These are phyloP conservation scores for Chaetops frenatus DNA, from an alignment of 2,113 vertebrate species.

Conservation along the genomic window DNA sequence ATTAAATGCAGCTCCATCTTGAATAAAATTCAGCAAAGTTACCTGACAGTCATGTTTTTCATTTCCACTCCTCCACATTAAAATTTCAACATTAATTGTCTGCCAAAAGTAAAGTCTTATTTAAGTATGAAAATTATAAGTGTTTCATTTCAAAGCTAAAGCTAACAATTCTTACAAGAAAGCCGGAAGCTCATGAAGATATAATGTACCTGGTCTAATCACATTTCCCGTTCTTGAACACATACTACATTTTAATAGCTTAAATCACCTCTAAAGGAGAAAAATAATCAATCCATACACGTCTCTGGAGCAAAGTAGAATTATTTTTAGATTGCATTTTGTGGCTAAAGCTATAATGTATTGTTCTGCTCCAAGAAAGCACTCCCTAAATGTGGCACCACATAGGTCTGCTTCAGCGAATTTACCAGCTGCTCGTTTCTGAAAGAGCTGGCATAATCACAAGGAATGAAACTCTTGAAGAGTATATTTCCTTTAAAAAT, in stretches of 20 bases:
- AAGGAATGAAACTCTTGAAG: neutral
- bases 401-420: neutral
- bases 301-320: neutral
- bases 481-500: neutral
- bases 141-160: neutral
- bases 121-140: neutral
- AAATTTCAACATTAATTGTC: neutral
- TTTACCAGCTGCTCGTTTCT: neutral
- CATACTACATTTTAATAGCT: neutral
- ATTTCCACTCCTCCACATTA: neutral
- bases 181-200: neutral
- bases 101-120: neutral
- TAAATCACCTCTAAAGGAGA: slow-evolving; percentile 35
- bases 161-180: neutral
- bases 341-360: neutral
- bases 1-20: neutral
- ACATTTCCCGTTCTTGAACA: neutral
- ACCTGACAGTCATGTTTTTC: neutral
- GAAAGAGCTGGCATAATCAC: neutral
- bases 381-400: neutral
- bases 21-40: neutral
- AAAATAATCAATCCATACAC: slow-evolving; percentile 24
- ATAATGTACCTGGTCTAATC: slow-evolving; percentile 1
- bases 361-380: neutral
- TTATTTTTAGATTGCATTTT: slow-evolving; percentile 44